These are phyloP conservation scores for Creontiades dilutus DNA, from an alignment of 2,888 invertebrate genomes.

Conservation along the genomic window DNA sequence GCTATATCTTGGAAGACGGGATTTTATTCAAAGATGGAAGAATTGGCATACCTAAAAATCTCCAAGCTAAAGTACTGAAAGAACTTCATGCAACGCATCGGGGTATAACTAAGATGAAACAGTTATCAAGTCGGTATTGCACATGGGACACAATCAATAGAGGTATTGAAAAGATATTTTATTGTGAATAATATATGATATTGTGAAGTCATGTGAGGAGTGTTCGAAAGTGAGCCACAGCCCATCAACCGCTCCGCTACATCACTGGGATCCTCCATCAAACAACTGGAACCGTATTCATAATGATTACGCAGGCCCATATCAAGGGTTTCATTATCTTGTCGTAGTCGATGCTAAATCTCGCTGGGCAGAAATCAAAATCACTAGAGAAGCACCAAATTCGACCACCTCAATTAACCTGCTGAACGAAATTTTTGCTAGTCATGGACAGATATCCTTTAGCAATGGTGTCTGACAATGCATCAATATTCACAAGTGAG, in stretches of 20 bases:
- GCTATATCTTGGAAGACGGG: conserved; percentile 31
- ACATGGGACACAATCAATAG: conserved; percentile 76
- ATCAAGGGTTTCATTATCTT: conserved; percentile 74
- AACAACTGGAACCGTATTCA: conserved; percentile 76
- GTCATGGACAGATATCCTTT: conserved; percentile 6
- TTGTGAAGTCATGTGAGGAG: conserved; percentile 75
- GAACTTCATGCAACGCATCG: conserved; percentile 76
- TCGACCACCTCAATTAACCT: neutral
- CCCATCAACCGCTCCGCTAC: conserved; percentile 75
- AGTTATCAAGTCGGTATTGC: conserved; percentile 76
- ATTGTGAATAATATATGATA: no score
- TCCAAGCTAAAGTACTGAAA: conserved; percentile 74
- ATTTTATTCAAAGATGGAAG: conserved; percentile 69
- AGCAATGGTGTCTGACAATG: conserved; percentile 15
- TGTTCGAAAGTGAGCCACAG: conserved; percentile 75
- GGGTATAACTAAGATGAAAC: conserved; percentile 76
- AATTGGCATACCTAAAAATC: conserved; percentile 74
- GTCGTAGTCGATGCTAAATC: conserved; percentile 75
- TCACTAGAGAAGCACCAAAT: neutral
- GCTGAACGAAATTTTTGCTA: conserved; percentile 26
- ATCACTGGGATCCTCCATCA: conserved; percentile 76
- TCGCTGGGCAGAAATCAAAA: conserved; percentile 9
- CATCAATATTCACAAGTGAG: conserved; percentile 38
- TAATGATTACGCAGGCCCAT: conserved; percentile 76
- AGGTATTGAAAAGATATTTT: conserved; percentile 76